Evolutionary conservation across 2,113 vertebrate genomes (phyloP).

Genomic region (Nesoenas mayeri): DNA sequence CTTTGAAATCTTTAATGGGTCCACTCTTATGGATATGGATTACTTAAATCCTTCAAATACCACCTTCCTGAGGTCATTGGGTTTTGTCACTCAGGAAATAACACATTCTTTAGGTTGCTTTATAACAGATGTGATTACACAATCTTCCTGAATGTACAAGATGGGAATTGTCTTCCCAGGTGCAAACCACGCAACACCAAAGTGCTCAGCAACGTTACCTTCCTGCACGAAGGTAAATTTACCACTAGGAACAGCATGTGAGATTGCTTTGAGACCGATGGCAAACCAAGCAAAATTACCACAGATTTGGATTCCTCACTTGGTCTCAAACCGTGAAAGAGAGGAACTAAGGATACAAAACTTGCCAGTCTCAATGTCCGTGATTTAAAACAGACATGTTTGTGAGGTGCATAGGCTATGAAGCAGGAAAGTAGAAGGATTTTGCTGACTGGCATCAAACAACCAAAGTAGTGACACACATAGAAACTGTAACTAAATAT

Average conservation of each 20-base stretch:
- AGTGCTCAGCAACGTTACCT: neutral
- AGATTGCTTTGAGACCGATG: neutral
- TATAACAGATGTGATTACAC: neutral
- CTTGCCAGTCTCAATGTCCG: rapidly evolving
- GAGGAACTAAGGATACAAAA: neutral
- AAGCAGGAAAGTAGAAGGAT: neutral
- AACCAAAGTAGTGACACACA: neutral
- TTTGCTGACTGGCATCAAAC: neutral
- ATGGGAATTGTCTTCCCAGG: neutral
- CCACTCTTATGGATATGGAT: neutral
- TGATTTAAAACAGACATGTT: neutral
- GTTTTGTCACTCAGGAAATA: slow-evolving; percentile 20
- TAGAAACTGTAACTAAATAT: neutral
- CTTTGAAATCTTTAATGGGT: neutral
- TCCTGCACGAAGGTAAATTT: neutral
- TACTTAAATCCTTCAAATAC: neutral
- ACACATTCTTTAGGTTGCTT: neutral
- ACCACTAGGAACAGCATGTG: neutral
- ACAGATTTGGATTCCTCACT: neutral
- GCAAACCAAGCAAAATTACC: neutral
- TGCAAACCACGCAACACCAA: neutral
- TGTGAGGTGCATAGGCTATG: neutral
- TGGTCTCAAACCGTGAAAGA: neutral
- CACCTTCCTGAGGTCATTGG: neutral
- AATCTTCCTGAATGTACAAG: slow-evolving; percentile 1